Percentiles rank a stretch among this genome's conserved stretches.
Evolutionary conservation across 2,797 vertebrate species (phyloP).

Genomic region (Enoplosus armatus): DNA sequence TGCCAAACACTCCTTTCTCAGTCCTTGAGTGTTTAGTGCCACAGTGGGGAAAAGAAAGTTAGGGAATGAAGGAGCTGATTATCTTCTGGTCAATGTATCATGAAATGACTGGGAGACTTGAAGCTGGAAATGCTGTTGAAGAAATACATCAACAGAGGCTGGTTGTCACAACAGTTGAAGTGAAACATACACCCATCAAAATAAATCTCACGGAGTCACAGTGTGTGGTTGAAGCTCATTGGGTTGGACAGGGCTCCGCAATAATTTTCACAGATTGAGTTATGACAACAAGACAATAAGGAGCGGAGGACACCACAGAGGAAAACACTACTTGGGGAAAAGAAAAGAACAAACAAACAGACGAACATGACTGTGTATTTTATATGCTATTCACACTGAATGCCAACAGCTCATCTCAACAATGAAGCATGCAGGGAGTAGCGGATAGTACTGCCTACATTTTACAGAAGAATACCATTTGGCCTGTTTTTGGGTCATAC

Average conservation of each 20-base stretch:
- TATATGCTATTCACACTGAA: background rate
- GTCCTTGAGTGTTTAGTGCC: constrained; percentile 1
- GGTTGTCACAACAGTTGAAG: background rate
- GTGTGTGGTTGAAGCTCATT: background rate
- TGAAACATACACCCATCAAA: constrained; percentile 1
- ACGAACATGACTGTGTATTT: background rate
- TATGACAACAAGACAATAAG: constrained; percentile 1
- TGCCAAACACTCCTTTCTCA: constrained; percentile 14
- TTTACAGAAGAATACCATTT: background rate
- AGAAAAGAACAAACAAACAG: constrained; percentile 10
- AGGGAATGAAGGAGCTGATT: background rate
- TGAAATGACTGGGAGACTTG: background rate
- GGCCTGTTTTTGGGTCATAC: background rate
- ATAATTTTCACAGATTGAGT: constrained; percentile 5
- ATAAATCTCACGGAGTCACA: background rate
- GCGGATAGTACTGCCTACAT: background rate
- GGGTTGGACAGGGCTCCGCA: background rate
- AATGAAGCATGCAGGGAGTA: background rate
- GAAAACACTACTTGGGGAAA: background rate
- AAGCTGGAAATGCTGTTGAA: background rate
- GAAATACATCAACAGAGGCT: background rate
- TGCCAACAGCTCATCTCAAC: background rate
- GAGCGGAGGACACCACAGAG: background rate
- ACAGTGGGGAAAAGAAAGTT: background rate
- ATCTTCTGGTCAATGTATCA: background rate